These are phyloP conservation scores for Montipora capricornis DNA, from an alignment of 64 coral and sea anemone genomes.

Conservation along the genomic window DNA sequence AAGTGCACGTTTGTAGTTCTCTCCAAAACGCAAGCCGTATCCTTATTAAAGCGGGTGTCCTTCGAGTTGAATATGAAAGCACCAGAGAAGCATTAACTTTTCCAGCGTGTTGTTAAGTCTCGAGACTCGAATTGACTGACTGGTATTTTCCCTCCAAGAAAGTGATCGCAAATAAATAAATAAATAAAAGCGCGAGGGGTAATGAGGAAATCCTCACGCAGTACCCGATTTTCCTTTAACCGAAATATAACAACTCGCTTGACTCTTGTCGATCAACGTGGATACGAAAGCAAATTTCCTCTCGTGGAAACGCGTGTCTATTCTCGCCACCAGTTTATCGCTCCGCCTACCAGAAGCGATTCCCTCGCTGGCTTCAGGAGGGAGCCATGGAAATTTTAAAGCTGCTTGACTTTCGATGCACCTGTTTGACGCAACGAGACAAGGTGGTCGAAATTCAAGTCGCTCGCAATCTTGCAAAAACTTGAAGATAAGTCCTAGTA, in stretches of 20 bases:
- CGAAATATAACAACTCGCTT: background rate
- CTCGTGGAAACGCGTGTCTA: background rate
- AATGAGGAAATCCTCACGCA: background rate
- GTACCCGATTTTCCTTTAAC: background rate
- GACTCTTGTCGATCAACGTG: background rate
- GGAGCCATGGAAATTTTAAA: background rate
- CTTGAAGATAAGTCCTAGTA: background rate
- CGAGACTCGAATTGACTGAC: background rate
- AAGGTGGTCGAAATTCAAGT: constrained; percentile 21
- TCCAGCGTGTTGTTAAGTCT: background rate
- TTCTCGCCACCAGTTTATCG: background rate
- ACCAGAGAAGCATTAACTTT: constrained; percentile 11
- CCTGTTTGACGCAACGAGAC: constrained; percentile 9
- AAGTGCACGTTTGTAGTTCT: background rate
- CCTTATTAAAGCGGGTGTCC: background rate
- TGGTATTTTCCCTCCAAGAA: background rate
- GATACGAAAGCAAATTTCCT: background rate
- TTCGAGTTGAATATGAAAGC: background rate
- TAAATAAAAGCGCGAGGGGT: background rate
- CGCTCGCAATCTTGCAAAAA: background rate
- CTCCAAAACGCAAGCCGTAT: too few species aligned
- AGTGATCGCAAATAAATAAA: background rate
- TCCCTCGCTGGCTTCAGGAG: background rate
- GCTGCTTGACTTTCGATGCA: background rate
- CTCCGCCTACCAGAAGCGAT: constrained; percentile 34